A percentile compares a stretch with the other conserved stretches of the same genome.
Conservation (phyloP, 92 coral and sea anemone genomes). For the Umimayanthus kanabou region DNA sequence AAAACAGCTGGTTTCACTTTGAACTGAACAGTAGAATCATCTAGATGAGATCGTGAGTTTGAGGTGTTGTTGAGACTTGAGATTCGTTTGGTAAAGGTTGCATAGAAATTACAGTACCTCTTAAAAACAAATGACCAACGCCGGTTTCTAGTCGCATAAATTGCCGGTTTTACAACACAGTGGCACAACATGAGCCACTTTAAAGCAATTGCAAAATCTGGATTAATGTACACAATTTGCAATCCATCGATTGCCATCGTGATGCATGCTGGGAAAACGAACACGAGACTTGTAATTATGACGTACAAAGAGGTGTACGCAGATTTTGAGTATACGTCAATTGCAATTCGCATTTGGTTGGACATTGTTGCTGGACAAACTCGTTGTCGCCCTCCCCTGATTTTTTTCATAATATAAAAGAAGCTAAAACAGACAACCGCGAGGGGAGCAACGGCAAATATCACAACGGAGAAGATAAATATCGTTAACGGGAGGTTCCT, state of each 20-base stretch:
- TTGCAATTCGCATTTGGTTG: conserved; percentile 61
- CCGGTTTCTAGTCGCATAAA: conserved; percentile 52
- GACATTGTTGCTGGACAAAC: conserved; percentile 64
- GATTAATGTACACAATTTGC: conserved; percentile 51
- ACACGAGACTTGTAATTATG: conserved; percentile 66
- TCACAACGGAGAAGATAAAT: conserved; percentile 1
- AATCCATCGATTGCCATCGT: conserved; percentile 71
- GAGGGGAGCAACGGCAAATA: conserved; percentile 61
- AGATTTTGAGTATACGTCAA: conserved; percentile 68
- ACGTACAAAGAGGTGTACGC: conserved; percentile 73
- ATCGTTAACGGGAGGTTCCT: conserved; percentile 35
- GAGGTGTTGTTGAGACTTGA: no score
- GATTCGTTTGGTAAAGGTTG: no score
- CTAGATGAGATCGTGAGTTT: background rate
- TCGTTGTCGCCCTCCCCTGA: conserved; percentile 46
- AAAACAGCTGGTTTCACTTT: background rate
- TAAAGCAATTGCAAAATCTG: conserved; percentile 46
- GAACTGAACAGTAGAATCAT: background rate
- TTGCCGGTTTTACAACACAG: conserved; percentile 72
- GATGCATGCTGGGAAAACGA: conserved; percentile 87
- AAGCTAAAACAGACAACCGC: conserved; percentile 60
- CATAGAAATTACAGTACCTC: background rate
- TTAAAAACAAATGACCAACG: background rate
- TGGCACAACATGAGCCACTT: conserved; percentile 93
- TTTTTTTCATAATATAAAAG: conserved; percentile 55